Evolutionary conservation across 2,797 vertebrate species (phyloP), one percentile per base, ranked within the genome.

Genomic region (Sebastes alutus): DNA sequence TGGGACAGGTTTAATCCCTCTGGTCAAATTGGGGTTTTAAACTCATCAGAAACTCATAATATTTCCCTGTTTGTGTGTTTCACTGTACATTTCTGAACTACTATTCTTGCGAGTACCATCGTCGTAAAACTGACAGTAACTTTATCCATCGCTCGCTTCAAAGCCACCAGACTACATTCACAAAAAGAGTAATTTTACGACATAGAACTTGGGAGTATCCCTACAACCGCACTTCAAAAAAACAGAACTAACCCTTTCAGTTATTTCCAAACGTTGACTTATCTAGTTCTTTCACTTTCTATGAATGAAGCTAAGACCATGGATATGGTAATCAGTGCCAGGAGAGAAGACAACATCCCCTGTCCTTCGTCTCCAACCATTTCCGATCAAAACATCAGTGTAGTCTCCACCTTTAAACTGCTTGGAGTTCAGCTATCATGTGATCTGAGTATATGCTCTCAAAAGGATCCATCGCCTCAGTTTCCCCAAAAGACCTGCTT

Each of bases 11-110:
- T 78, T 79, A 81, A 83, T 86, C 81, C 60, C 65, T 71, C 30
- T 56, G 52, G 80, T 86, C 68, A 81, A 64, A 78, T 10, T 71
- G 65, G 33, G 54, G 56, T 80, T 84, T 83, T 75, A 66, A 75
- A 70, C 32, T 62, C 66, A 42, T 3, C 67, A 56, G 42, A 73
- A 32, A 23, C 42, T 29, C 49, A 73, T 46, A 55, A 46, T 54
- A 35, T 30, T 35, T 52, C 35, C 54, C 55, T 2, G 6, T 25
- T 8, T 46, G n/a, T 74, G 71, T 58, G 35, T 52, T 27, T 64
- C 27, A 38, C 46, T 35, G 55, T 16, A 54, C 46, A 66, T 46
- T 64, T 46, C 2, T 55, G 20, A 20, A 14, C n/a, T 33, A 2
- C 65, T 32, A 13, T 59, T 32, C 38, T 56, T 56, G 5, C 2